Base-by-base conservation (phyloP, 37 sponge, comb jelly and placozoan species). In the Geodia barretti region DNA sequence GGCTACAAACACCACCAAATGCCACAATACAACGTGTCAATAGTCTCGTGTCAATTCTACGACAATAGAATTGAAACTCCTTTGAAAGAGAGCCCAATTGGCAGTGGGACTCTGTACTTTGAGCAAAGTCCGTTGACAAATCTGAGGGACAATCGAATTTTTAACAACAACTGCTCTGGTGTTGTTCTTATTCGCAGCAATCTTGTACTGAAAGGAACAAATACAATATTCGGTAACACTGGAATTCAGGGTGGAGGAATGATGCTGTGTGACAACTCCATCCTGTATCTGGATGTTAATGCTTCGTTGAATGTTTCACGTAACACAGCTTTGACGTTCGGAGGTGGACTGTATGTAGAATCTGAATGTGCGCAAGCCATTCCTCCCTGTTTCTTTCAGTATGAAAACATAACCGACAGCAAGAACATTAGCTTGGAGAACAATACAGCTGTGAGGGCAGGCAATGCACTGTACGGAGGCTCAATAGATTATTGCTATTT, bases 401-500 rank as follows among this genome's bases (percentile, higher is more conserved):
- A 38, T 26, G 71, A 32, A 41, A 14, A 72, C 20, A 72, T 60
- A 1, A 37, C 62, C 3, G n/a, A n/a, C n/a, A 59, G 39, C 60
- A 47, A 47, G 54, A 47, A 47, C 7, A 31, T 81, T 0, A 62
- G 20, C n/a, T 11, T 81, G 9, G 5, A 60, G 8, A 29, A 61
- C 14, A 81, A 81, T 38, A 61, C 39, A 0, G 81, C 81, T 25
- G n/a, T n/a, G n/a, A 39, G 3, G 17, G 81, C 81, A 62, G 81
- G 81, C 20, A 21, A 61, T 62, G 60, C 39, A 29, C n/a, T 81
- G 36, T 81, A 38, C 72, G 81, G 81, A 29, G 81, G 81, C 1
- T 81, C 81, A 38, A 72, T 81, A 43, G 81, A 81, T 26, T 71
- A 81, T 38, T 81, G 72, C 63, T 72, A 72, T 38, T 11, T 71